Evolutionary conservation across 2,888 invertebrate species (phyloP).

Genomic region (Pseudococcus jackbeardsleyi): DNA sequence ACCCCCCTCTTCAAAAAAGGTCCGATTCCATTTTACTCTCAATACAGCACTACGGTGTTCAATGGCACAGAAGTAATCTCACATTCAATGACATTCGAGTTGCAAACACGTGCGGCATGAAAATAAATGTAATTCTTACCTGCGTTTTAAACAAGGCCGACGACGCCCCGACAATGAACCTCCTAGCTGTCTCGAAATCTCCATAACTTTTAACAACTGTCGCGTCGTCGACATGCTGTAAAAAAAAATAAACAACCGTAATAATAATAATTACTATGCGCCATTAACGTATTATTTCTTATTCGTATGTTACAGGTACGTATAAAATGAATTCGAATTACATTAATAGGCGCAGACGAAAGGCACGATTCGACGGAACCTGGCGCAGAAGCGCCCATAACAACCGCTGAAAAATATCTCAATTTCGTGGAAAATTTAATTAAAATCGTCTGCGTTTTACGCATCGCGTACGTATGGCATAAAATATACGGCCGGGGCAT

Average conservation of each 20-base stretch:
- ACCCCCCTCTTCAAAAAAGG: no score
- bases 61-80: no score
- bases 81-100: no score
- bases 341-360: neutral
- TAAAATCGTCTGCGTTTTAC: constrained; percentile 4
- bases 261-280: neutral
- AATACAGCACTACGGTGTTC: no score
- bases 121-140: neutral
- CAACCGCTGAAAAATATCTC: constrained; percentile 21
- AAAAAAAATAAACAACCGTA: neutral
- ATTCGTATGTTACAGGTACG: constrained; percentile 20
- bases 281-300: constrained; percentile 28
- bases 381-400: constrained; percentile 15
- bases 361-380: neutral
- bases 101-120: no score
- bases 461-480: neutral
- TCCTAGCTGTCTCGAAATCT: neutral
- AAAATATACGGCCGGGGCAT: neutral
- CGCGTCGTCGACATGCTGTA: neutral
- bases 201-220: neutral
- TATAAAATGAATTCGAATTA: constrained; percentile 14
- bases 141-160: neutral
- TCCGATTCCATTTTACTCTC: no score
- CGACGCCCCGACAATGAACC: neutral
- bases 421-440: constrained; percentile 37